A percentile compares a stretch with the other conserved stretches of the same genome.
Evolutionary conservation across 23 tunicate species (phyloP).

Genomic region (Clavelina lepadiformis): DNA sequence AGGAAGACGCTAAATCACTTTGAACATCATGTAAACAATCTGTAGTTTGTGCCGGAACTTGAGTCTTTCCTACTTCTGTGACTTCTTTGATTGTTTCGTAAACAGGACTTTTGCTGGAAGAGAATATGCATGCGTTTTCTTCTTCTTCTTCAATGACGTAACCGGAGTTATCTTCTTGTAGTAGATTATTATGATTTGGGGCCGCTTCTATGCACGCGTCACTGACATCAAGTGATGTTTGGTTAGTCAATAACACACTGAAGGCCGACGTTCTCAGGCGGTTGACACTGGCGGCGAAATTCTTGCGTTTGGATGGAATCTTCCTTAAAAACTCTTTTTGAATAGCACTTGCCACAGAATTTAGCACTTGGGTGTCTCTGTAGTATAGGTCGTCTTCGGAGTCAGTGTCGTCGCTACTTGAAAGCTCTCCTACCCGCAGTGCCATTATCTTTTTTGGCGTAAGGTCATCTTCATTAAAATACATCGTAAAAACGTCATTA

Average conservation of each 20-base stretch:
- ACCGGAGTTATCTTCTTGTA: neutral
- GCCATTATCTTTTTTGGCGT: no score
- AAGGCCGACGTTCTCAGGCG: neutral
- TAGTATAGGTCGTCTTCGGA: neutral
- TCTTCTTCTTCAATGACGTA: neutral
- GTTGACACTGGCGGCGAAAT: neutral
- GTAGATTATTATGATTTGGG: neutral
- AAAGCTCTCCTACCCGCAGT: neutral
- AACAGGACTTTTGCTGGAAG: neutral
- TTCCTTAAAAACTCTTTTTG: slow-evolving; percentile 25
- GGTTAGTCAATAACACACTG: neutral
- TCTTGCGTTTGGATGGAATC: neutral
- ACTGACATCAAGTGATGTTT: no score
- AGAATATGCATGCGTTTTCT: neutral
- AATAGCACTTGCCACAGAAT: slow-evolving; percentile 27
- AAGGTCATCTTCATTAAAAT: no score
- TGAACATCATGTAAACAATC: neutral
- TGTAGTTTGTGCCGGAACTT: neutral
- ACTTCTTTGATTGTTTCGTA: neutral
- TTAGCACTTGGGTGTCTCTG: neutral
- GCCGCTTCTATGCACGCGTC: neutral
- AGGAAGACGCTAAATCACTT: neutral
- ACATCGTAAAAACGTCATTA: no score
- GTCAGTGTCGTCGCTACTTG: slow-evolving; percentile 33
- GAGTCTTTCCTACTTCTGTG: neutral